Percentiles rank a stretch among this genome's conserved stretches.
Evolutionary conservation across 2,797 vertebrate genomes (phyloP).

Genomic region (Phrynocephalus guinanensis): DNA sequence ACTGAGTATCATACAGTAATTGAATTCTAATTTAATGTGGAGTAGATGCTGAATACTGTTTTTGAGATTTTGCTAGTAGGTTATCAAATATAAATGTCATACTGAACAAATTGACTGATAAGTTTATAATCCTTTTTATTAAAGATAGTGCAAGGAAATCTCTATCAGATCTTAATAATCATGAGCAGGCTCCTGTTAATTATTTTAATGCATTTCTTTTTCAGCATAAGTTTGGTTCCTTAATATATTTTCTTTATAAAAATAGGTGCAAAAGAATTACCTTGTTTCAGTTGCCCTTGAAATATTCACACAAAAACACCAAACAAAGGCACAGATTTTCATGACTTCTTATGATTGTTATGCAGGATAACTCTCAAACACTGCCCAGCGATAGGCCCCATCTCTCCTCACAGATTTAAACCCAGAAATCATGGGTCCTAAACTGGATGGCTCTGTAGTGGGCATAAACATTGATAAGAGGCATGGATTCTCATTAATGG

Average conservation of each 20-base stretch:
- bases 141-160: conserved; percentile 39
- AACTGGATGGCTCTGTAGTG: too few relatives aligned
- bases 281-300: background rate
- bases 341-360: background rate
- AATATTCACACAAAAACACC: background rate
- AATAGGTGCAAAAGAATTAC: background rate
- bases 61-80: conserved; percentile 55
- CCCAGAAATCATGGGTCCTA: too few relatives aligned
- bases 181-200: conserved; percentile 48
- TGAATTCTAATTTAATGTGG: conserved; percentile 66
- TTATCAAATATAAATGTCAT: conserved; percentile 65
- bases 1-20: conserved; percentile 54
- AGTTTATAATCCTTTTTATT: conserved; percentile 44
- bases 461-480: too few relatives aligned
- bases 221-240: background rate
- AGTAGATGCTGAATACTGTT: conserved; percentile 66
- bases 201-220: conserved; percentile 26
- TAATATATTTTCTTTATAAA: background rate
- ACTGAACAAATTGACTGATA: conserved; percentile 54
- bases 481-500: too few relatives aligned
- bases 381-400: too few relatives aligned
- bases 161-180: conserved; percentile 28
- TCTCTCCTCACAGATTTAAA: too few relatives aligned
- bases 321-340: background rate
- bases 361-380: too few relatives aligned